Evolutionary conservation across 2,888 invertebrate genomes (phyloP), one percentile per base, ranked within the genome.

Genomic region (Hirudinaria manillensis): DNA sequence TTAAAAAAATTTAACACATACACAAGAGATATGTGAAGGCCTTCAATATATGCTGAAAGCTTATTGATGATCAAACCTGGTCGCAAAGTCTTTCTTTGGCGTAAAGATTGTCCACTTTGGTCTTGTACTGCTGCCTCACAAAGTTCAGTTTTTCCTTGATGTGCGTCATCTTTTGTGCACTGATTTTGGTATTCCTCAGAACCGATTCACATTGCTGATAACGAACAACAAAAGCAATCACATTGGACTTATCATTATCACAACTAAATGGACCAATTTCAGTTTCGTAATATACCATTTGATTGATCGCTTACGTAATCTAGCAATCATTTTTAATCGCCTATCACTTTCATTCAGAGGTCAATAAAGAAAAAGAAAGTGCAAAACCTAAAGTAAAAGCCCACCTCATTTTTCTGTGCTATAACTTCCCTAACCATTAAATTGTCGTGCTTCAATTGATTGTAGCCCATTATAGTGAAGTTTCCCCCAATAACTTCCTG

Each of bases 361-460:
- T n/a, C n/a, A n/a, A n/a, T n/a, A n/a, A n/a, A n/a, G 36, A 36
- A 36, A 7, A 56, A 56, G 29, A 16, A 61, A 61, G 7, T 61
- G 21, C 6, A 24, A 16, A 7, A 61, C n/a, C 6, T n/a, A n/a
- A n/a, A n/a, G n/a, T n/a, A 10, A 70, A 16, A 16, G 29, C 61
- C 2, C 21, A 65, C 73, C 73, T 73, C 73, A 36, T 73, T 65
- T 27, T 73, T 73, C 45, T 65, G 65, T 0, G 55, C 55, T 19
- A 73, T 73, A n/a, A 53, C 29, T 29, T 73, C 73, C 34, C 56
- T 73, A n/a, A 38, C 55, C 29, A 55, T 36, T 13, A 65, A 16
- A 34, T 73, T 73, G 34, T 73, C 73, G 36, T 73, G 73, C 27
- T 73, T 73, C 13, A 73, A 61, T 73, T 73, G 73, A 38, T 73